Evolutionary conservation across 1,140 invertebrate species (phyloP).

Genomic region (Drosophila kikkawai): DNA sequence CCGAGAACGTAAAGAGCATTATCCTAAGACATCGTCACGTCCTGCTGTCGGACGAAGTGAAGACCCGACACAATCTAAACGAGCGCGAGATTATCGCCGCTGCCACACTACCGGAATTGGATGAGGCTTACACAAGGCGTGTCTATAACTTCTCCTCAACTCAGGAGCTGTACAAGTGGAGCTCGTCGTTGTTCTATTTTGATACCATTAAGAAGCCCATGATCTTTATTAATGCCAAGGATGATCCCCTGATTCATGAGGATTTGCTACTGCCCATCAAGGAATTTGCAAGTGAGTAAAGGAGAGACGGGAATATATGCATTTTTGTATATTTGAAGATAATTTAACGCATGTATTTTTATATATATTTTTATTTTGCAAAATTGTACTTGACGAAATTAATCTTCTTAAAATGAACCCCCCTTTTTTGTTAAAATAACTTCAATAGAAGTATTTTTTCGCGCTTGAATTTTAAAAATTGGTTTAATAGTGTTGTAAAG

Average conservation of each 20-base stretch:
- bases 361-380: background rate
- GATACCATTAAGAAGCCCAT: conserved; percentile 92
- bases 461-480: conserved; percentile 8
- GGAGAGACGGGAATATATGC: background rate
- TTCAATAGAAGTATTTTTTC: background rate
- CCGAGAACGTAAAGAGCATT: conserved; percentile 94
- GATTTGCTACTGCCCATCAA: conserved; percentile 90
- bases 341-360: no score
- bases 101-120: conserved; percentile 93
- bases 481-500: conserved; percentile 2
- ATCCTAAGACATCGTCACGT: conserved; percentile 92
- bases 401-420: background rate
- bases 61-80: conserved; percentile 89
- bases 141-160: conserved; percentile 92
- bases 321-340: background rate
- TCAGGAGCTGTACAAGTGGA: conserved; percentile 92
- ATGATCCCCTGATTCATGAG: conserved; percentile 95
- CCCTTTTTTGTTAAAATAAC: background rate
- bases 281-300: conserved; percentile 90
- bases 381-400: no score
- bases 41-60: conserved; percentile 91
- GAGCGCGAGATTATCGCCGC: conserved; percentile 93
- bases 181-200: conserved; percentile 92
- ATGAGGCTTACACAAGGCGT: conserved; percentile 94
- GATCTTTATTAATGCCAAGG: conserved; percentile 94